phyloP scores from a whole-genome alignment of 2,113 vertebrate genomes.

The Pristiophorus japonicus region DNA sequence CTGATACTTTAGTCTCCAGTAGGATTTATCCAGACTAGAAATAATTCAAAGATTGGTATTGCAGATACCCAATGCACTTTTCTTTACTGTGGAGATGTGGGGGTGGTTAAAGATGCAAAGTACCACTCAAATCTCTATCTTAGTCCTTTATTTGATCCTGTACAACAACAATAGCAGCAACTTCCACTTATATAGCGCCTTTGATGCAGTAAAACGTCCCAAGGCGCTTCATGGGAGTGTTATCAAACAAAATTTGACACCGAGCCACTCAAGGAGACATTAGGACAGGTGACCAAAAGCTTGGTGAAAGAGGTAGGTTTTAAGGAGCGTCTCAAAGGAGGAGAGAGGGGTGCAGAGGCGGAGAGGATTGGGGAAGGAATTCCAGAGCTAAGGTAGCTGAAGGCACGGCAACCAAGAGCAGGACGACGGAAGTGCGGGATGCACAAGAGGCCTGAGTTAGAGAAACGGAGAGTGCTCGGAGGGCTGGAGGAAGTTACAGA shows the following conservation, averaged over 20 bases:
- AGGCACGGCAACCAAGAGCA: neutral
- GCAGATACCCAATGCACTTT: neutral
- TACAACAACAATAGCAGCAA: neutral
- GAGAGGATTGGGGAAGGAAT: neutral
- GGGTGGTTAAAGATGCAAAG: neutral
- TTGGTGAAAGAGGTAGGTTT: neutral
- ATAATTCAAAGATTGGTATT: neutral
- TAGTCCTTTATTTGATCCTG: neutral
- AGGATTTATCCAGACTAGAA: neutral
- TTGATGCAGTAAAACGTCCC: neutral
- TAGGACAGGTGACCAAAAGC: neutral
- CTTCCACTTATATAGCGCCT: neutral
- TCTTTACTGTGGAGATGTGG: neutral
- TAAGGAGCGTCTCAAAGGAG: neutral
- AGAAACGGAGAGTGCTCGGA: neutral
- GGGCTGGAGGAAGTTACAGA: neutral
- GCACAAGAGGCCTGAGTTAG: neutral
- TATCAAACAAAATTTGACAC: neutral
- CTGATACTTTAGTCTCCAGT: neutral
- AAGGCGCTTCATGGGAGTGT: neutral
- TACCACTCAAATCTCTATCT: neutral
- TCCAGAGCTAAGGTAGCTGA: neutral
- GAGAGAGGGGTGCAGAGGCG: neutral
- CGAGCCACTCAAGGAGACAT: neutral
- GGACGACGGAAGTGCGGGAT: neutral